phyloP scores from a whole-genome alignment of 2,113 vertebrate genomes.

The Tupaia tana region DNA sequence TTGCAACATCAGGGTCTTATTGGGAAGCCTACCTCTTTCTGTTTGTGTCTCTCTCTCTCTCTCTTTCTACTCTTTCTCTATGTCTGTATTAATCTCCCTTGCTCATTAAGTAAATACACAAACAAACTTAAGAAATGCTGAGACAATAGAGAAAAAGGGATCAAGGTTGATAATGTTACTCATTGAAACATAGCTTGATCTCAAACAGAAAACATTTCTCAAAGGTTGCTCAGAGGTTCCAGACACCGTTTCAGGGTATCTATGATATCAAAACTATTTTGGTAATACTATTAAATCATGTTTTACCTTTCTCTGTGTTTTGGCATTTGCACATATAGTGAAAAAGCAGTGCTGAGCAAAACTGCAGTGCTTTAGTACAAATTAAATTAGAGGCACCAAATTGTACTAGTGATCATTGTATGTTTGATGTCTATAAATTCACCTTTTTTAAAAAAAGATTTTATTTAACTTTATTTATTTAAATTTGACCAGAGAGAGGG shows the following conservation, averaged over 20 bases:
- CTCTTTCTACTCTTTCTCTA: too few species aligned
- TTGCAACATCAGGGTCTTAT: too few species aligned
- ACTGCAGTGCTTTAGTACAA: background rate
- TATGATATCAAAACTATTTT: constrained; percentile 27
- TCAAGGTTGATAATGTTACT: background rate
- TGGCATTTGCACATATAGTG: background rate
- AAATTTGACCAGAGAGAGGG: too few species aligned
- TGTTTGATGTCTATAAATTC: background rate
- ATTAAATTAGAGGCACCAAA: background rate
- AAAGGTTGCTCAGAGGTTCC: background rate
- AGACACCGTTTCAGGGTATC: background rate
- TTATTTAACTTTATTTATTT: too few species aligned
- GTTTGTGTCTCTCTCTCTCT: too few species aligned
- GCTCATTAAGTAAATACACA: too few species aligned
- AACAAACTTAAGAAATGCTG: background rate
- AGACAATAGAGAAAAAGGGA: background rate
- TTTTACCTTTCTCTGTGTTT: background rate
- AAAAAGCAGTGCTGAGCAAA: background rate
- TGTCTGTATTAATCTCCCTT: too few species aligned
- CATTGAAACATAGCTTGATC: background rate
- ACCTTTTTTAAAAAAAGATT: too few species aligned
- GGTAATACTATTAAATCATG: background rate
- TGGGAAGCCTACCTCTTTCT: too few species aligned
- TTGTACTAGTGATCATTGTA: background rate
- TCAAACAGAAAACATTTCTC: background rate